These are phyloP conservation scores for Basileuterus tristriatus DNA, from an alignment of 2,797 vertebrate genomes.

Conservation along the genomic window DNA sequence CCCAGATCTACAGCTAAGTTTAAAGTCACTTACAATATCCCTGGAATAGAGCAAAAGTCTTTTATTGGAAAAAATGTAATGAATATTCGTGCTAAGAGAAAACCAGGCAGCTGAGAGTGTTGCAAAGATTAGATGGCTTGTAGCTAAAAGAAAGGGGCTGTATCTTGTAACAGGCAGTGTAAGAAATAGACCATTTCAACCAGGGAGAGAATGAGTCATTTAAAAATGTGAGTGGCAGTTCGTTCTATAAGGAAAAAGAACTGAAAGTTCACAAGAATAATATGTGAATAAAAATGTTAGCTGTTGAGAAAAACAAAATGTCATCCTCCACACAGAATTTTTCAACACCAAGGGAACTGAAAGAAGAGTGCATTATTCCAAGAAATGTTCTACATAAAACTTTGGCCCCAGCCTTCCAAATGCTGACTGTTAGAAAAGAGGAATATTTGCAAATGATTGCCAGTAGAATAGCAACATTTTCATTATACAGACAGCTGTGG, in stretches of 20 bases:
- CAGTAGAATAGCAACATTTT: background rate
- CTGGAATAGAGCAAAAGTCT: background rate
- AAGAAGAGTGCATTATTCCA: background rate
- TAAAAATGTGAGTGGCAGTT: slow-evolving; percentile 49
- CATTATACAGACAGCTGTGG: background rate
- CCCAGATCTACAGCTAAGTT: background rate
- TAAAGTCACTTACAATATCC: background rate
- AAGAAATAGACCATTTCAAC: slow-evolving; percentile 31
- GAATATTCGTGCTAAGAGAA: slow-evolving; percentile 31
- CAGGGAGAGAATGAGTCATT: slow-evolving; percentile 40
- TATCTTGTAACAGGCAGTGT: background rate
- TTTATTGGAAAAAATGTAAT: background rate
- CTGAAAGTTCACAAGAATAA: slow-evolving; percentile 38
- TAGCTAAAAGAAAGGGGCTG: slow-evolving; percentile 9
- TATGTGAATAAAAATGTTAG: slow-evolving; percentile 52
- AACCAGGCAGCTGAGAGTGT: background rate
- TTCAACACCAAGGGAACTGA: background rate
- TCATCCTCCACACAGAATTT: slow-evolving; percentile 1
- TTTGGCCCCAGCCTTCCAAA: background rate
- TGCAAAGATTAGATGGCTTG: slow-evolving; percentile 18
- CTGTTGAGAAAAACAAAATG: slow-evolving; percentile 56
- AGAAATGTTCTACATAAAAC: background rate
- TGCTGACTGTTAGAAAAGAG: background rate
- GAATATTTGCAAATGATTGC: background rate
- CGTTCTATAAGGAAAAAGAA: slow-evolving; percentile 48